phyloP scores from a whole-genome alignment of 2,113 vertebrate genomes.

The Oceanodroma tethys region DNA sequence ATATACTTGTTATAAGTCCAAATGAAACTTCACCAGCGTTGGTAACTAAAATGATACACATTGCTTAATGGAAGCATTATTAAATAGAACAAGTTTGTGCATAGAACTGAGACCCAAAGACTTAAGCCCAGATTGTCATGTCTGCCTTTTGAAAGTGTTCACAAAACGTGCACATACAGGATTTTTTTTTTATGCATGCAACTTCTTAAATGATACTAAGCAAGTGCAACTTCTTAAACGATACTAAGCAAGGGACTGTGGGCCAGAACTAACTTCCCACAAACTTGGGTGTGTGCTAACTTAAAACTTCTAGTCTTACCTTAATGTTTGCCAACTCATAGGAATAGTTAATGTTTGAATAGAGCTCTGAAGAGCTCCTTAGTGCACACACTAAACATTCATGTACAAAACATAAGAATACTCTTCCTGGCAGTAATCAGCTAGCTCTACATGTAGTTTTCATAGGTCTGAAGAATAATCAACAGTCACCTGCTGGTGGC shows the following conservation, averaged over 20 bases:
- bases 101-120: background rate
- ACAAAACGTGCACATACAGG: background rate
- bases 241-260: background rate
- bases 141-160: background rate
- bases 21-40: background rate
- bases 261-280: background rate
- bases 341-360: background rate
- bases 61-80: background rate
- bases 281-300: background rate
- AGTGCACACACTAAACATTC: background rate
- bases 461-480: background rate
- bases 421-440: background rate
- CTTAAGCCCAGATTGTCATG: background rate
- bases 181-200: background rate
- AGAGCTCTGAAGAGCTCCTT: background rate
- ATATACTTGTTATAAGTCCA: background rate
- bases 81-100: background rate
- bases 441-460: background rate
- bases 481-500: background rate
- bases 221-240: background rate
- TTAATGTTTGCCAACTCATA: background rate
- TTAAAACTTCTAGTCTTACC: background rate
- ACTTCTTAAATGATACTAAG: background rate
- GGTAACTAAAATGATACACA: background rate
- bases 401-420: background rate